Conservation (phyloP, 2,113 vertebrate genomes). For the Clarias batrachus region DNA sequence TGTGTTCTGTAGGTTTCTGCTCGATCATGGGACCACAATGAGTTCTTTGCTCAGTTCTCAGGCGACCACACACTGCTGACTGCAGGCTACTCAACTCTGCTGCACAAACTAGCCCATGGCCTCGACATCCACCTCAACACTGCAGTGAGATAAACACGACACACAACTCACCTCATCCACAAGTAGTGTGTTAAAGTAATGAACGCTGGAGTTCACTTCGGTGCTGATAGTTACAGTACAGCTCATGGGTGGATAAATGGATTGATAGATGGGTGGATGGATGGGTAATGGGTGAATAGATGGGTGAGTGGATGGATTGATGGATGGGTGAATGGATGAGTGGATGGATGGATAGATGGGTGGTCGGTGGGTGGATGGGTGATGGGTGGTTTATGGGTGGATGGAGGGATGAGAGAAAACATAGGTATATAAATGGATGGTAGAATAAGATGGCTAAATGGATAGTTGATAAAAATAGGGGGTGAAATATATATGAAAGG, state of each 20-base stretch:
- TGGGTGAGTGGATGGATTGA: not conserved
- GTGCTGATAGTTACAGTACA: not conserved
- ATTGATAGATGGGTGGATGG: not conserved
- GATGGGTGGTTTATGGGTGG: not conserved
- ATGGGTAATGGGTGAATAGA: not conserved
- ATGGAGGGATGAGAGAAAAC: not conserved
- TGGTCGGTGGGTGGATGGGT: not conserved
- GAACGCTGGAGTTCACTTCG: not conserved
- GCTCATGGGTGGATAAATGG: not conserved
- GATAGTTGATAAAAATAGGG: too few relatives aligned
- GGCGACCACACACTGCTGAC: constrained; percentile 92
- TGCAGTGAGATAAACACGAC: constrained; percentile 69
- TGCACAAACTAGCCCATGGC: constrained; percentile 84
- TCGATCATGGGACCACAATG: constrained; percentile 97
- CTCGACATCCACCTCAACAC: constrained; percentile 85
- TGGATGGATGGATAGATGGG: not conserved
- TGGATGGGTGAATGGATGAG: not conserved
- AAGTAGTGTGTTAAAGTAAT: not conserved
- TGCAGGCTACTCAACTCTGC: constrained; percentile 83
- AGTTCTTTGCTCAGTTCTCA: constrained; percentile 98
- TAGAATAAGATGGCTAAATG: too few relatives aligned
- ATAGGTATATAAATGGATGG: not conserved
- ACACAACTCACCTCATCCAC: not conserved
- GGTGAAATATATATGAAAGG: not conserved
- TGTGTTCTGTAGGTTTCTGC: constrained; percentile 82